Base-by-base conservation (phyloP, 2,797 vertebrate genomes). In the Arrhamphus sclerolepis region DNA sequence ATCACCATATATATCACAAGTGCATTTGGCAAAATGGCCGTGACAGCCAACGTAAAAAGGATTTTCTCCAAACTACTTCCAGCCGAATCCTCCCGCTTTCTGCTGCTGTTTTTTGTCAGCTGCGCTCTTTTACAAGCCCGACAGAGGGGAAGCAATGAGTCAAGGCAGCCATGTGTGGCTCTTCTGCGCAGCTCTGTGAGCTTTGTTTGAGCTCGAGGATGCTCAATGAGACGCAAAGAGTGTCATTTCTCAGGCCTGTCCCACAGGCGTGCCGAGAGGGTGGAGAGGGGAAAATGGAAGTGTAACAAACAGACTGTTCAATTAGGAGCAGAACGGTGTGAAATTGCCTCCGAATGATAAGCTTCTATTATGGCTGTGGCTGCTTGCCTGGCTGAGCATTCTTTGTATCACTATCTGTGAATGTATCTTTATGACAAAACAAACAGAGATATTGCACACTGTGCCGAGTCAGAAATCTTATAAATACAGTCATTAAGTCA, bases 261-360 rank as follows among this genome's bases (percentile, higher is more conserved):
- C 91, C 89, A 75, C 78, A 81, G 86, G 88, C 89, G 75, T 13
- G 78, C 82, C 62, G 41, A 78, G 78, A 83, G 87, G 88, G 70
- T 44, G 60, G 80, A 77, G 78, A 75, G 83, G 88, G 86, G 86
- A 87, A 89, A 90, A 91, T 87, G 85, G 87, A 89, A 91, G 82
- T 90, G 89, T 85, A 90, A 90, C 91, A 93, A 92, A 93, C 92
- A 94, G 88, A 91, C 91, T 92, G 89, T 93, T 93, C 92, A 94
- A 92, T 93, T 93, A 94, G 89, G 87, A 84, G 91, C 82, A 89
- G 90, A 87, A 89, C 89, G 86, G 88, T 92, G 92, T 92, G 93
- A 93, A 94, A 94, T 93, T 93, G 92, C 91, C 88, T 93, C 89
- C 85, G 86, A 92, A 93, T 89, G 90, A 93, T 93, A 92, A 92